Evolutionary conservation across 1,140 invertebrate genomes (phyloP), one percentile per base, ranked within the genome.

Genomic region (Heliconius hermathena): DNA sequence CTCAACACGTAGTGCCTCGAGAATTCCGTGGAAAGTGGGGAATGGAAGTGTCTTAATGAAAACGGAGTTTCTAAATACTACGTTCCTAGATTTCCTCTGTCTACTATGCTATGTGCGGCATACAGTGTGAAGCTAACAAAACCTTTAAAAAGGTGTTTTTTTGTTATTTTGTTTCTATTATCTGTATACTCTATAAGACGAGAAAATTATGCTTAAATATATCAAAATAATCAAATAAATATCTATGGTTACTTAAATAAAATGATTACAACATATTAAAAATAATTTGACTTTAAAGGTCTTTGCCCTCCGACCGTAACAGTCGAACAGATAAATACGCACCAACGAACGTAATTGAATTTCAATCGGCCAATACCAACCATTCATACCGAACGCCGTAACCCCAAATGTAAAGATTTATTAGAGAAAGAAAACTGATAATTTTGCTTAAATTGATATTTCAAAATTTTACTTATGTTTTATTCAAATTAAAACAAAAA

Each of bases 331-430:
- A 38, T 46, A 72, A 79, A 75, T 54, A 76, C 74, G 74, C 71
- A 41, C 74, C 74, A 33, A 16, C 26, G 74, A 57, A 76, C 74
- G 22, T 79, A 79, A 79, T 79, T 76, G 78, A 75, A 76, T 79
- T 79, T 79, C 60, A 75, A 79, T 75, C 73, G 49, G 36, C 73
- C 73, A 73, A 72, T 73, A 70, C 72, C 46, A 29, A 70, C 72
- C 70, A 29, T 73, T 74, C 77, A 33, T 66, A 78, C 54, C 18
- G 33, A 57, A 22, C 26, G 16, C 36, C 60, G 16, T 49, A 49
- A 77, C 54, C 20, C 22, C 57, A 73, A 60, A 73, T 16, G 1
- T 66, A 6, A 11, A 66, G 26, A 66, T 66, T 66, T 66, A 66
- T 29, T 66, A 66, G 9, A 13, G 60, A 66, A 66, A 29, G 54